Percentiles rank a stretch among this genome's conserved stretches.
Evolutionary conservation across 2,113 vertebrate genomes (phyloP).

Genomic region (Crotalus helleri): DNA sequence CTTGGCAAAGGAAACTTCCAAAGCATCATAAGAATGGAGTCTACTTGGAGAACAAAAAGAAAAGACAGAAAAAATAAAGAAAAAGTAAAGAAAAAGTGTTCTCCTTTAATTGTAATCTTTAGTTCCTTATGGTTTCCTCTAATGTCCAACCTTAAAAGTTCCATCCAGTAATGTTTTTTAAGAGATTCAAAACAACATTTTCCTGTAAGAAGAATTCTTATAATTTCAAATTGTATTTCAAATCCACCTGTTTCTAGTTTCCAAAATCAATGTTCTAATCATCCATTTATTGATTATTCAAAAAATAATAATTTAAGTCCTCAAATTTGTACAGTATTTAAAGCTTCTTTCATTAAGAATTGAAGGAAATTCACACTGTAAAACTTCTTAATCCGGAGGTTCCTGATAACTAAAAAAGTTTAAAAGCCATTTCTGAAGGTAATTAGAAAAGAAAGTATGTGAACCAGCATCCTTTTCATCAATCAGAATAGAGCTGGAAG

Average conservation of each 20-base stretch:
- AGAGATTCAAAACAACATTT: not conserved
- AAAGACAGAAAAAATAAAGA: not conserved
- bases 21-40: not conserved
- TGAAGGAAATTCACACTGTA: not conserved
- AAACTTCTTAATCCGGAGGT: not conserved
- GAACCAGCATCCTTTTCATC: not conserved
- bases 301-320: not conserved
- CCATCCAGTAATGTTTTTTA: not conserved
- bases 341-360: not conserved
- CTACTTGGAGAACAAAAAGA: not conserved
- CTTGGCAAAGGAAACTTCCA: not conserved
- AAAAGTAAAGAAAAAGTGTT: not conserved
- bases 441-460: not conserved
- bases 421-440: not conserved
- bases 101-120: not conserved
- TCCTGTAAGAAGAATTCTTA: not conserved
- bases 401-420: not conserved
- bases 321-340: not conserved
- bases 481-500: too few species aligned
- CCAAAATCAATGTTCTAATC: not conserved
- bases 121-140: not conserved
- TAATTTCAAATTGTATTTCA: not conserved
- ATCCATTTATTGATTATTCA: not conserved
- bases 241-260: not conserved
- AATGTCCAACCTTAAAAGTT: not conserved